A percentile compares a stretch with the other conserved stretches of the same genome.
phyloP scores from a whole-genome alignment of 2,797 vertebrate genomes.

The Macroramphosus scolopax region DNA sequence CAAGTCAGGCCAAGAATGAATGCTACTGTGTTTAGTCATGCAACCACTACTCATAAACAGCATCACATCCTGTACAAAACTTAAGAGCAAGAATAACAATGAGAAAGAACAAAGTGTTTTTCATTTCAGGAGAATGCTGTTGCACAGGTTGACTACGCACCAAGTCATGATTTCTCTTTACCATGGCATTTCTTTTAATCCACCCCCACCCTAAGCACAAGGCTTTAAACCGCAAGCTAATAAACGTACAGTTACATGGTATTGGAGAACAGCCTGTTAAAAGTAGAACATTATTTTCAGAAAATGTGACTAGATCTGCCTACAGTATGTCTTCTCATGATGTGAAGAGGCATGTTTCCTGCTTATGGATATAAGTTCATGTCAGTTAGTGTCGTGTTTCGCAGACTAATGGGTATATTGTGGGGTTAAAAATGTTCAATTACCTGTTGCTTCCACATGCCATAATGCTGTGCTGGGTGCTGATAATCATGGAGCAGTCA shows the following conservation, averaged over 20 bases:
- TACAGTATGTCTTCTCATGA: slow-evolving; percentile 11
- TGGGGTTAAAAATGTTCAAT: slow-evolving; percentile 5
- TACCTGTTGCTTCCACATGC: slow-evolving; percentile 98
- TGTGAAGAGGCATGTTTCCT: slow-evolving; percentile 1
- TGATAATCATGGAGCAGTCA: slow-evolving; percentile 93
- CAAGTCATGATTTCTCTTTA: slow-evolving; percentile 13
- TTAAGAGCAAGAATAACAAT: slow-evolving; percentile 14
- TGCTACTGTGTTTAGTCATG: too few relatives aligned
- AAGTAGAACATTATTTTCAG: too few relatives aligned
- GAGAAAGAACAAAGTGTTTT: slow-evolving; percentile 25
- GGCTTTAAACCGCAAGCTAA: too few relatives aligned
- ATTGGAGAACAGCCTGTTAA: too few relatives aligned
- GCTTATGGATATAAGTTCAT: too few relatives aligned
- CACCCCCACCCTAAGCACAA: neutral
- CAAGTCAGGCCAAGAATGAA: slow-evolving; percentile 12
- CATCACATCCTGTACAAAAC: too few relatives aligned
- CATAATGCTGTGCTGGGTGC: slow-evolving; percentile 82
- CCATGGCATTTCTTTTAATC: slow-evolving; percentile 8
- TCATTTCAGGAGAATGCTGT: slow-evolving; percentile 57
- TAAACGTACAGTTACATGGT: too few relatives aligned
- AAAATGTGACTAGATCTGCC: too few relatives aligned
- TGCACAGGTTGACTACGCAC: slow-evolving; percentile 40
- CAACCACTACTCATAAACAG: too few relatives aligned
- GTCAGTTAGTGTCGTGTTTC: too few relatives aligned
- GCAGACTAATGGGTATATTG: slow-evolving; percentile 11